phyloP scores from a whole-genome alignment of 1,140 invertebrate genomes.

The Drosophila nannoptera region DNA sequence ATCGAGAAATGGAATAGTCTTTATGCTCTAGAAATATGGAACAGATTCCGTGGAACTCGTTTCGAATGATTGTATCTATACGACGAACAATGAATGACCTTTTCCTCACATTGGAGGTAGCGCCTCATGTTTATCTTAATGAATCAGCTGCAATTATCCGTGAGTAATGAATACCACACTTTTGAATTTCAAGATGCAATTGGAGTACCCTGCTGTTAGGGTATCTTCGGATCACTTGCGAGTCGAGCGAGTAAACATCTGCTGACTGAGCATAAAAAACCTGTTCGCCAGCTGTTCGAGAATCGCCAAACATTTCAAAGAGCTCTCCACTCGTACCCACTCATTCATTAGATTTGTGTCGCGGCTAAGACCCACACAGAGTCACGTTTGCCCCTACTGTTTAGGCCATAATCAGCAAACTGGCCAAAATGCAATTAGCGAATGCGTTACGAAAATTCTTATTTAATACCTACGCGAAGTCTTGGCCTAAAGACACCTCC shows the following conservation, averaged over 20 bases:
- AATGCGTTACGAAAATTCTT: conserved; percentile 32
- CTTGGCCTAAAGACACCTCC: conserved; percentile 27
- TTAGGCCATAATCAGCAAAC: conserved; percentile 9
- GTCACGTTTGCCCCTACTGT: conserved; percentile 34
- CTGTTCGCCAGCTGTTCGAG: conserved; percentile 65
- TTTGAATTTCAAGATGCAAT: not conserved
- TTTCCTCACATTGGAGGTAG: too few species aligned
- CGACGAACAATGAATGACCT: too few species aligned
- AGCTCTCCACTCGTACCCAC: conserved; percentile 61
- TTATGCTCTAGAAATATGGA: too few species aligned
- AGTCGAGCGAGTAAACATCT: conserved; percentile 51
- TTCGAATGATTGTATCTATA: too few species aligned
- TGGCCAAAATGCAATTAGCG: conserved; percentile 51
- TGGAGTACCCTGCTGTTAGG: not conserved
- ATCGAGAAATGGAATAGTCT: not conserved
- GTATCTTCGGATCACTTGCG: not conserved
- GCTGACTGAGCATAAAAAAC: conserved; percentile 46
- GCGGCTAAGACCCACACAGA: conserved; percentile 45
- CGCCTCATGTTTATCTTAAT: too few species aligned
- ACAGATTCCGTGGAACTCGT: too few species aligned
- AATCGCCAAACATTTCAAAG: conserved; percentile 28
- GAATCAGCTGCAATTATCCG: too few species aligned
- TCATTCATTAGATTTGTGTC: conserved; percentile 57
- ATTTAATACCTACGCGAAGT: conserved; percentile 38
- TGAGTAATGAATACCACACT: too few species aligned